Base-by-base conservation (phyloP, 2,797 vertebrate genomes). In the Pogoniulus pusillus region DNA sequence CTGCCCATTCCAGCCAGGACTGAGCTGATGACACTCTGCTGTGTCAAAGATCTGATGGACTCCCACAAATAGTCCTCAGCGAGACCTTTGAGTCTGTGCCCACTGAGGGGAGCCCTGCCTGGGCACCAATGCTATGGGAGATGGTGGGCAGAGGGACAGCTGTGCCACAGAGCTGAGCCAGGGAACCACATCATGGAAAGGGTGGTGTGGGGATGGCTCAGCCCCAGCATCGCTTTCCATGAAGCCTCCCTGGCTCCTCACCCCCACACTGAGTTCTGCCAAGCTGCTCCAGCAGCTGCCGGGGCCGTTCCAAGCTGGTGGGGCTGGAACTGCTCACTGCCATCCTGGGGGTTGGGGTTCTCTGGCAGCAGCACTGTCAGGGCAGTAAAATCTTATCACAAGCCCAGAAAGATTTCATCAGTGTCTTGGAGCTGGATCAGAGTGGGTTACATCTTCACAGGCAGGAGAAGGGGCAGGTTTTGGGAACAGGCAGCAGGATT, bases 301-400 rank as follows among this genome's bases (percentile, higher is more conserved):
- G 15, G 3, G 34, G 49, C 75, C 11, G 1, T 55, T 84, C 86
- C 47, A 60, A 82, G 90, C 88, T 91, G 89, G 93, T 32, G 88
- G 69, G 94, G 91, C 80, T 34, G 10, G 94, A 94, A 96, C 93
- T 96, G 93, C 93, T 93, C 80, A 55, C 91, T 93, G 83, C 39
- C 39, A 39, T 39, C 39, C 39, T 39, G 39, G 39, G 39, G 37
- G 11, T 39, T 39, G 39, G 39, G 39, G 39, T 39, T 39, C 15
- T 39, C 39, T 39, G 88, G 92, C 89, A 94, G 92, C 53, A 35
- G 78, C 27, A 10, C 85, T 90, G 93, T 85, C 90, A 91, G 93
- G 85, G 91, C 93, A 91, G 92, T 94, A 93, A 95, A 93, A 87
- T 70, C 75, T 90, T 91, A 73, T 93, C 82, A 88, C 88, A 91